A percentile compares a stretch with the other conserved stretches of the same genome.
Conservation (phyloP, 2,797 vertebrate genomes). For the Thamnophis elegans region DNA sequence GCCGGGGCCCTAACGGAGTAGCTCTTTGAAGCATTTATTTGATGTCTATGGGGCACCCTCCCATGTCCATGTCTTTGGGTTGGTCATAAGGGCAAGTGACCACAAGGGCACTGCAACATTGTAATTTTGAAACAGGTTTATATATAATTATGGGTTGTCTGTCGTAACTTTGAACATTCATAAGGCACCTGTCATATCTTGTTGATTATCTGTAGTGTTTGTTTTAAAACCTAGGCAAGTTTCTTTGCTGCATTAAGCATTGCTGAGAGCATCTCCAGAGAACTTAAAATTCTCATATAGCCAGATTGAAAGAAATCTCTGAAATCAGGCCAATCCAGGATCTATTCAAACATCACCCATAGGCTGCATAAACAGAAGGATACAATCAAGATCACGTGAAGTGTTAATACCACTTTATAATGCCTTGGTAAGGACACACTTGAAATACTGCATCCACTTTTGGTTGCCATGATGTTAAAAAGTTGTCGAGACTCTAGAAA, state of each 20-base stretch:
- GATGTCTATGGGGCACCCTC: not conserved
- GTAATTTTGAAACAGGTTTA: not conserved
- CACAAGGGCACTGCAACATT: not conserved
- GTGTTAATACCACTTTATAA: too few species aligned
- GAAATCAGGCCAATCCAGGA: not conserved
- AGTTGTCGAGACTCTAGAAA: too few species aligned
- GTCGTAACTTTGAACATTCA: not conserved
- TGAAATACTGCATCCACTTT: too few species aligned
- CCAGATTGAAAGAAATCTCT: not conserved
- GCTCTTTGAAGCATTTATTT: not conserved
- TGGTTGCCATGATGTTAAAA: too few species aligned
- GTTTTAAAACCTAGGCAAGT: not conserved
- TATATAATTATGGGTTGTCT: not conserved
- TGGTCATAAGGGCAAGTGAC: not conserved
- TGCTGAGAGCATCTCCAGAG: not conserved
- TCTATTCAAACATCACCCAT: not conserved
- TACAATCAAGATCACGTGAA: too few species aligned
- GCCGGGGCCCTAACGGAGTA: not conserved
- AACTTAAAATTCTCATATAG: not conserved
- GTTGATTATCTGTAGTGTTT: not conserved
- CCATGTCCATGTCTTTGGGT: not conserved
- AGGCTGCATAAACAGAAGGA: too few species aligned
- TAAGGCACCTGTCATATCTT: not conserved
- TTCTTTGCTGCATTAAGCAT: not conserved
- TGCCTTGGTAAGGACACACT: too few species aligned